phyloP scores from a whole-genome alignment of 2,113 vertebrate species.

The Planiliza haematocheilus region DNA sequence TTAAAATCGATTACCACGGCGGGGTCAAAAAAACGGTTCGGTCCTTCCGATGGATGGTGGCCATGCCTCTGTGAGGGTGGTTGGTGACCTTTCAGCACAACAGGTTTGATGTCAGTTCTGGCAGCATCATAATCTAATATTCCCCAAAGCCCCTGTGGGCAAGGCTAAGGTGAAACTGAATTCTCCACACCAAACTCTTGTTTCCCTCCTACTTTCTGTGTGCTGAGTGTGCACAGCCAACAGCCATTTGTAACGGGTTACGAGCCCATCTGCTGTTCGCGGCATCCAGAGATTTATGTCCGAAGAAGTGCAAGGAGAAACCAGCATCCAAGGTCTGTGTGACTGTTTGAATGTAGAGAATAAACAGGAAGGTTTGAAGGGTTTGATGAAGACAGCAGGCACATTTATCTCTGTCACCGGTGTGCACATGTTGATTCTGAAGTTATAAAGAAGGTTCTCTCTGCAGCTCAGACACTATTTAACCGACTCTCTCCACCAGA shows the following conservation, averaged over 20 bases:
- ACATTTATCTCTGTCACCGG: conserved; percentile 3
- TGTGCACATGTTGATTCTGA: neutral
- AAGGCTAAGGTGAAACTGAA: conserved; percentile 54
- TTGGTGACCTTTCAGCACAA: conserved; percentile 53
- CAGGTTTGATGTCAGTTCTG: conserved; percentile 56
- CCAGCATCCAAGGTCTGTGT: neutral
- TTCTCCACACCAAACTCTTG: conserved; percentile 36
- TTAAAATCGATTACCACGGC: conserved; percentile 15
- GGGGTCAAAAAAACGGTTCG: conserved; percentile 18
- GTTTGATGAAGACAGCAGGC: conserved; percentile 20
- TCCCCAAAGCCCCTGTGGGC: conserved; percentile 46
- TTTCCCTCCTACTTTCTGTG: conserved; percentile 23
- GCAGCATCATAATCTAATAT: conserved; percentile 55
- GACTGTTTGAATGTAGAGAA: conserved; percentile 31
- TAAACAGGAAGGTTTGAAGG: conserved; percentile 6
- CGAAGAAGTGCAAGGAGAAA: conserved; percentile 20
- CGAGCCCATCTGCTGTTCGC: conserved; percentile 55
- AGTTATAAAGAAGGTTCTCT: neutral
- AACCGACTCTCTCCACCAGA: neutral
- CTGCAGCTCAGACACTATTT: neutral
- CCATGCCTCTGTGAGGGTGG: conserved; percentile 4
- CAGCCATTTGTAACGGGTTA: conserved; percentile 49
- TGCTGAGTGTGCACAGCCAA: conserved; percentile 20
- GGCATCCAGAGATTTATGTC: conserved; percentile 38
- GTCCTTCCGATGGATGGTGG: conserved; percentile 8